Evolutionary conservation across 1,140 invertebrate genomes (phyloP), one percentile per base, ranked within the genome.

Genomic region (Apocrypta bakeri): DNA sequence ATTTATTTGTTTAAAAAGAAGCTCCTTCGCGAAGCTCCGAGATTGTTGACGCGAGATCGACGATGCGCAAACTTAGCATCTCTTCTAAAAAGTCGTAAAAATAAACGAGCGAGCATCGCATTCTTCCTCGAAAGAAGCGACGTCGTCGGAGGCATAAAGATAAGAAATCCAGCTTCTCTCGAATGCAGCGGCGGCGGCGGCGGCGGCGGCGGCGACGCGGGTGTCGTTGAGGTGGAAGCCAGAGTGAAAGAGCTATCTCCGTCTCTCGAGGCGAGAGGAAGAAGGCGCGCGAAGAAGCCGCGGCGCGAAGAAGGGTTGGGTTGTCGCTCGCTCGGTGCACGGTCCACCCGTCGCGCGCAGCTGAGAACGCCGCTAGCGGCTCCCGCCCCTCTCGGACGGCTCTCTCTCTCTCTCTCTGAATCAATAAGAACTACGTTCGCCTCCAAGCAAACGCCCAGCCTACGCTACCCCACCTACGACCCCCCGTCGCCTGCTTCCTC

Each of bases 401-500:
- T 74, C 68, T 27, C 37, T 37, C 68, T 37, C 31, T 40, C 61
- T 64, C 61, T 64, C 86, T 89, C 85, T 88, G 86, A 89, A 89
- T 89, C 87, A 88, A 88, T 87, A 88, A 88, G 88, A 89, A 89
- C 87, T 89, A 83, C 87, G 87, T 86, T 79, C 86, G 84, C 81
- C 85, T 86, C 83, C 85, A 85, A 78, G 81, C 84, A 86, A 83
- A 80, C 83, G 72, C 84, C 78, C 87, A 78, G 84, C 84, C 83
- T 87, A 85, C 81, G 80, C 85, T 84, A 81, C 84, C 78, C 84
- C 83, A 83, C 84, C 88, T 85, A 82, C 84, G 73, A 27, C 77
- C 75, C 79, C 66, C 3, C 61, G n/a, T 66, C 29, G 37, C 25
- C 12, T 76, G 27, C 31, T 69, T 24, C n/a, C 42, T 27, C 7